These are phyloP conservation scores for Metridium senile DNA, from an alignment of 92 coral and sea anemone species.

Conservation along the genomic window DNA sequence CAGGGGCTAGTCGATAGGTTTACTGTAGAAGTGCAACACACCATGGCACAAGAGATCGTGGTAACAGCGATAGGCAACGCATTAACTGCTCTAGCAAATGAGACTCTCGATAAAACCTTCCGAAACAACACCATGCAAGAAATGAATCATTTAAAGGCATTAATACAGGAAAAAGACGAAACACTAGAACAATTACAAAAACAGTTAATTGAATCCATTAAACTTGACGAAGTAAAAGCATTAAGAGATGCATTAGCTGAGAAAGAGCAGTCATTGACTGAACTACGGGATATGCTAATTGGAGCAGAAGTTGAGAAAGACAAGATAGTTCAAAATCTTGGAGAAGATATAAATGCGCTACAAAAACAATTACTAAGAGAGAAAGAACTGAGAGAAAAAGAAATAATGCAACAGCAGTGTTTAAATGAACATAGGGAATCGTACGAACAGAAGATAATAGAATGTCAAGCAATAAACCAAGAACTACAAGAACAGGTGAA, in stretches of 20 bases:
- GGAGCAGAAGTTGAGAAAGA: slow-evolving; percentile 17
- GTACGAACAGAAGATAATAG: not conserved
- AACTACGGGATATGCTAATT: not conserved
- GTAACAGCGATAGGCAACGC: slow-evolving; percentile 14
- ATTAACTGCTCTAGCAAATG: slow-evolving; percentile 5
- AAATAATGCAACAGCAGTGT: too few species aligned
- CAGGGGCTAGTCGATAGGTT: slow-evolving; percentile 19
- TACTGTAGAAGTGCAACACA: not conserved
- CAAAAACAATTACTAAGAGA: not conserved
- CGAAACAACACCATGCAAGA: not conserved
- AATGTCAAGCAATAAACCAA: not conserved
- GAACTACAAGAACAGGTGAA: not conserved
- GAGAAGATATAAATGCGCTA: not conserved
- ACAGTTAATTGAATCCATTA: not conserved
- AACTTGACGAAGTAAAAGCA: not conserved
- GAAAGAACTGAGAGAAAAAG: not conserved
- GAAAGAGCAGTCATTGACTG: not conserved
- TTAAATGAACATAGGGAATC: too few species aligned
- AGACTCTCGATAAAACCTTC: not conserved
- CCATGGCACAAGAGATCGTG: slow-evolving; percentile 7
- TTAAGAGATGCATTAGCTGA: not conserved
- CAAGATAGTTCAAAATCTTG: not conserved
- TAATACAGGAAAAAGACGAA: not conserved
- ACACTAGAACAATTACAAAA: not conserved
- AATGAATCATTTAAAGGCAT: not conserved